Conservation (phyloP, 2,888 invertebrate genomes). For the Phyllotreta striolata region DNA sequence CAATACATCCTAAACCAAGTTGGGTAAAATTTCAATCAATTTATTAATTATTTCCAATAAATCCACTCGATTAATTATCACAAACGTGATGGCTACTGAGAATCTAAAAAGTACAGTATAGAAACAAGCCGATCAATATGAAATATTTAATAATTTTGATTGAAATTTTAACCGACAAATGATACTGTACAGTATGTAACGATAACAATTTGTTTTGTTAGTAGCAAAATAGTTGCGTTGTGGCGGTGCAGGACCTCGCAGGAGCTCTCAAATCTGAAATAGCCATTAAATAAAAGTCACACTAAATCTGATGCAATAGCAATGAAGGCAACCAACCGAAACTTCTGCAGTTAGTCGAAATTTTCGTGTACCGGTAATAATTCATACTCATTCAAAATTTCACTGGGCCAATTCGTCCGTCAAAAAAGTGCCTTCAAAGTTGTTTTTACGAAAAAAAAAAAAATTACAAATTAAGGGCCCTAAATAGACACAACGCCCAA, state of each 20-base stretch:
- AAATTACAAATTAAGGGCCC: conserved; percentile 83
- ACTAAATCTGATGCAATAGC: conserved; percentile 83
- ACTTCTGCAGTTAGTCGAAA: conserved; percentile 59
- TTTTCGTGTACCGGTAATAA: conserved; percentile 61
- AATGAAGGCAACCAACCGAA: conserved; percentile 75
- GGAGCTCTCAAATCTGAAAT: conserved; percentile 78
- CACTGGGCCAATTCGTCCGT: conserved; percentile 94
- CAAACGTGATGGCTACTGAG: too few relatives aligned
- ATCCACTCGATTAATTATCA: too few relatives aligned
- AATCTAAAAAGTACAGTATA: too few relatives aligned
- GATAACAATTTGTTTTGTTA: conserved; percentile 26
- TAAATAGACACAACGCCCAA: conserved; percentile 84
- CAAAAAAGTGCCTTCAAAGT: conserved; percentile 95
- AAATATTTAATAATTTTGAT: background rate
- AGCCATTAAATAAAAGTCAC: conserved; percentile 69
- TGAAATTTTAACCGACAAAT: conserved; percentile 6
- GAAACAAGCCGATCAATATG: too few relatives aligned
- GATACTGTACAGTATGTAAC: conserved; percentile 28
- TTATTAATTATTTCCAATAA: too few relatives aligned
- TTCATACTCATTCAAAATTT: conserved; percentile 70
- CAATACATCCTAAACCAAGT: background rate
- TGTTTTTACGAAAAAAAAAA: conserved; percentile 85
- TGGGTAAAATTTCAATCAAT: too few relatives aligned
- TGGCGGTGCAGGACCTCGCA: conserved; percentile 54
- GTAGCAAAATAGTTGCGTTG: conserved; percentile 43